A percentile compares a stretch with the other conserved stretches of the same genome.
phyloP scores from a whole-genome alignment of 1,140 invertebrate species.

The Tetramorium simillimum region DNA sequence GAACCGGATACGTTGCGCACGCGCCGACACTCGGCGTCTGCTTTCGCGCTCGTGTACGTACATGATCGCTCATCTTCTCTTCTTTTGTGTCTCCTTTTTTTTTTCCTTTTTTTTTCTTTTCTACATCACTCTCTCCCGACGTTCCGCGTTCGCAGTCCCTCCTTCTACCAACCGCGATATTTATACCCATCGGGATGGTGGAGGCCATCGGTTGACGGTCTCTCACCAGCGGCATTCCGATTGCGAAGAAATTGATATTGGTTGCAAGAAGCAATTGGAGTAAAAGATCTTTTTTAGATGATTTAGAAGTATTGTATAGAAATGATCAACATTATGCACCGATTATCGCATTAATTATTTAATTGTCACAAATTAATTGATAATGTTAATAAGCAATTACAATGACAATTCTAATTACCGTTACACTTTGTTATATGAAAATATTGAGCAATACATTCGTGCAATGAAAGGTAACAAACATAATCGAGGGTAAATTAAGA shows the following conservation, averaged over 20 bases:
- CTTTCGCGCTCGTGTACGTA: not conserved
- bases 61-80: not conserved
- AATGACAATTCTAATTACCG: not conserved
- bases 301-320: not conserved
- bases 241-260: not conserved
- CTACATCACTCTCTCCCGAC: not conserved
- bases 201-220: not conserved
- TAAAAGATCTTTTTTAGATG: not conserved
- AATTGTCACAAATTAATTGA: not conserved
- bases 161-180: constrained; percentile 16
- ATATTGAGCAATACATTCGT: not conserved
- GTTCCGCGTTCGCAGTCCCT: constrained; percentile 1
- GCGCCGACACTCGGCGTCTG: not conserved
- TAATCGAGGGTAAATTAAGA: not conserved
- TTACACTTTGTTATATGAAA: too few relatives aligned
- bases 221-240: not conserved
- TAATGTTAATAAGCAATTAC: not conserved
- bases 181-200: constrained; percentile 12
- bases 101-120: not conserved
- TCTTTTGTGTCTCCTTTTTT: not conserved
- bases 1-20: constrained; percentile 8
- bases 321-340: not conserved
- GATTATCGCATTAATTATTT: not conserved
- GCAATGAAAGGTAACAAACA: not conserved
- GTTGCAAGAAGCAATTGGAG: not conserved